Evolutionary conservation across 2,888 invertebrate species (phyloP), one percentile per base, ranked within the genome.

Genomic region (Xestobium rufovillosum): DNA sequence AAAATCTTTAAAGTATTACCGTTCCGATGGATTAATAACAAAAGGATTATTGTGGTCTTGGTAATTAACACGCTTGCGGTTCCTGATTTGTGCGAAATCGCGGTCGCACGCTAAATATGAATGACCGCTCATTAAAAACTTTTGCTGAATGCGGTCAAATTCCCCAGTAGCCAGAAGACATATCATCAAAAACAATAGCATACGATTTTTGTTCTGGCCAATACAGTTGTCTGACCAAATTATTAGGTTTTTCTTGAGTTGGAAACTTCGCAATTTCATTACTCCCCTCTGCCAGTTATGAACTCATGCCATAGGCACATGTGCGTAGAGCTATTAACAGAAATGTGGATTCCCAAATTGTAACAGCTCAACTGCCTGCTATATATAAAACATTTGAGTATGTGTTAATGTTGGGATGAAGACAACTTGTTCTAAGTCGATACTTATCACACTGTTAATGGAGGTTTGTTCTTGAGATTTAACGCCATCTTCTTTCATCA

Each of bases 401-500:
- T 27, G 27, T 11, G 10, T 11, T 10, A 27, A 27, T 10, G 27
- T 27, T 27, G 27, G 8, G 10, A 27, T 10, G 10, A 27, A 27
- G 4, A 27, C 8, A 9, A 27, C 27, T 27, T 27, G 27, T 10
- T 27, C 8, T 10, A 27, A 10, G 27, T 8, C 27, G 6, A 27
- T 27, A 34, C 28, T 35, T 17, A 4, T 14, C 15, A 26, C 16
- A 16, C 27, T 38, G 28, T 9, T 27, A 33, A 26, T 34, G 17
- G 32, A 19, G n/a, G 6, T 19, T n/a, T 6, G 23, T 19, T 6
- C 26, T 38, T 38, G 33, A 33, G 26, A 38, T 26, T 38, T 26
- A 8, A 28, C 26, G 11, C 17, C 31, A 34, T 41, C 38, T 14
- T 38, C 17, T 23, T 41, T 25, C 38, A 39, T 41, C 15, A 16